Percentiles rank a stretch among this genome's conserved stretches.
Evolutionary conservation across 2,888 invertebrate genomes (phyloP).

Genomic region (Idaea straminata): DNA sequence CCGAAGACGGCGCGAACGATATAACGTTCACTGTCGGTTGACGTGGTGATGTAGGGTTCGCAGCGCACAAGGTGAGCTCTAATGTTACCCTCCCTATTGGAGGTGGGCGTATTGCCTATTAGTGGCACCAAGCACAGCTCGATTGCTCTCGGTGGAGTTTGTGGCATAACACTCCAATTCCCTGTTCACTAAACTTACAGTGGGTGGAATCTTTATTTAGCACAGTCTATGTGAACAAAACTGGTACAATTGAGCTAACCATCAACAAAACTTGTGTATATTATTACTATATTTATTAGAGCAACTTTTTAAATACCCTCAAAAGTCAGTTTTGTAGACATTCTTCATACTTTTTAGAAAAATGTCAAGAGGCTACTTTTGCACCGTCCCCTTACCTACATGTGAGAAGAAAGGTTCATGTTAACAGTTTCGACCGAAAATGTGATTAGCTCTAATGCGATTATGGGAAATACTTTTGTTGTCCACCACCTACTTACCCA

Average conservation of each 20-base stretch:
- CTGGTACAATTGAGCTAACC: neutral
- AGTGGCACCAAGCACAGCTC: conserved; percentile 77
- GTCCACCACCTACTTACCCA: no score
- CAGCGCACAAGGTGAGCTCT: conserved; percentile 80
- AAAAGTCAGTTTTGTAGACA: no score
- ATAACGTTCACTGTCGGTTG: conserved; percentile 19
- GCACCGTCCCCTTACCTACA: no score
- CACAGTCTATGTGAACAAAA: neutral
- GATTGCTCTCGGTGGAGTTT: conserved; percentile 62
- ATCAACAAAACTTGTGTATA: neutral
- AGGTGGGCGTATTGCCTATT: conserved; percentile 80
- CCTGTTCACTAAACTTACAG: conserved; percentile 45
- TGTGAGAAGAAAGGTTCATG: no score
- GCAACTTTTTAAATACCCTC: no score
- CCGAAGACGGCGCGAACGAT: no score
- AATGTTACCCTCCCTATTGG: conserved; percentile 79
- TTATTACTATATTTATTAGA: neutral
- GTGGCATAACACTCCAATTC: conserved; percentile 56
- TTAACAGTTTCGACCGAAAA: neutral
- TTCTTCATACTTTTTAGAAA: neutral
- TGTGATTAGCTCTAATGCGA: no score
- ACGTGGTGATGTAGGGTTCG: conserved; percentile 66
- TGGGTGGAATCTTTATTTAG: conserved; percentile 53
- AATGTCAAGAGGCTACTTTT: neutral
- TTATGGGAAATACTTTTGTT: no score